phyloP scores from a whole-genome alignment of 1,140 invertebrate species.

The Pinna nobilis region DNA sequence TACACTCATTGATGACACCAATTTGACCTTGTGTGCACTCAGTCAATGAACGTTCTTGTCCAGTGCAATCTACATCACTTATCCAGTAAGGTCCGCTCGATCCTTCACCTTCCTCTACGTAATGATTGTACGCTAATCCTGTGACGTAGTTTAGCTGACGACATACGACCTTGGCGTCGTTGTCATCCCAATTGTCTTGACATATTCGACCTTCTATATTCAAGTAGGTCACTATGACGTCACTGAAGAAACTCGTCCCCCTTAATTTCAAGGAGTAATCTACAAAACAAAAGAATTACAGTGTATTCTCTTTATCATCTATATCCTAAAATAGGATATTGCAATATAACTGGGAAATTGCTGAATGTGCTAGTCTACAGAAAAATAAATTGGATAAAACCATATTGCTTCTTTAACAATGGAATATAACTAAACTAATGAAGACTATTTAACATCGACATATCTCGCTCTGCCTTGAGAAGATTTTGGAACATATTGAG shows the following conservation, averaged over 20 bases:
- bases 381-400: too few relatives aligned
- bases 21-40: constrained; percentile 23
- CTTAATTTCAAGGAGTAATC: constrained; percentile 41
- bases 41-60: constrained; percentile 38
- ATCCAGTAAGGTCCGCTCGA: constrained; percentile 43
- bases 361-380: too few relatives aligned
- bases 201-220: constrained; percentile 49
- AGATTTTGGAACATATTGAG: too few relatives aligned
- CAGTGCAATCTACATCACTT: constrained; percentile 44
- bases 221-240: constrained; percentile 34
- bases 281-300: constrained; percentile 12
- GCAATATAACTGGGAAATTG: too few relatives aligned
- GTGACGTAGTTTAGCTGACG: constrained; percentile 43
- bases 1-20: constrained; percentile 35
- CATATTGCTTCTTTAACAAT: too few relatives aligned
- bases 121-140: constrained; percentile 42
- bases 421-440: too few relatives aligned
- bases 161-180: constrained; percentile 53
- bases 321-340: too few relatives aligned
- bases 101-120: constrained; percentile 9
- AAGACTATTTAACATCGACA: too few relatives aligned
- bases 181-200: constrained; percentile 45
- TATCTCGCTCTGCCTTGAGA: too few relatives aligned
- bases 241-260: constrained; percentile 27
- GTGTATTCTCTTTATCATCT: too few relatives aligned